Evolutionary conservation across 2,888 invertebrate genomes (phyloP).

Genomic region (Mechanitis messenoides): DNA sequence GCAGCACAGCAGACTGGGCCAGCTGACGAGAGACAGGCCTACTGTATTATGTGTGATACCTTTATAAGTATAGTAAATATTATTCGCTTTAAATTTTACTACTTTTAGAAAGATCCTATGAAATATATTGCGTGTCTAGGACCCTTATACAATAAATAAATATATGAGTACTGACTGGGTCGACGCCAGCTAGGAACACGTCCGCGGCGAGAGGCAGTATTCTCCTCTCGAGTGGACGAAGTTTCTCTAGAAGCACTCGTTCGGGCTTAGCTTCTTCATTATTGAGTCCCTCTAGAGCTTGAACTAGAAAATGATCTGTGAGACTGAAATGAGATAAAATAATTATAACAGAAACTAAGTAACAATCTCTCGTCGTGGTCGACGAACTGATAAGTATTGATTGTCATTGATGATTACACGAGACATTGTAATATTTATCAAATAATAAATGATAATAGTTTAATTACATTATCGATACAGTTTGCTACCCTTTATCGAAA

Average conservation of each 20-base stretch:
- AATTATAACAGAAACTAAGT: background rate
- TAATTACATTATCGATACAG: no score
- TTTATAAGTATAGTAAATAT: no score
- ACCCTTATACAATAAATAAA: no score
- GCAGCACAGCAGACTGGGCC: constrained; percentile 60
- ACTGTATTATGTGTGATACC: no score
- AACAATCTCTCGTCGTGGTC: background rate
- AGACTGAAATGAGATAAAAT: constrained; percentile 43
- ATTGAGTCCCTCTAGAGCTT: constrained; percentile 47
- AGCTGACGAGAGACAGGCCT: constrained; percentile 41
- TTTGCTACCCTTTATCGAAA: no score
- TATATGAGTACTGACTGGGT: constrained; percentile 49
- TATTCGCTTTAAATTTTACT: no score
- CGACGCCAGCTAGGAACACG: constrained; percentile 59
- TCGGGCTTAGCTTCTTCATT: constrained; percentile 44
- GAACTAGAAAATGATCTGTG: constrained; percentile 55
- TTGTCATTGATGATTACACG: no score
- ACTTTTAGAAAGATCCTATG: no score
- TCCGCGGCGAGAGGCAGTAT: constrained; percentile 61
- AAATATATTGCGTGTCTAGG: no score
- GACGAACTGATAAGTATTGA: constrained; percentile 6
- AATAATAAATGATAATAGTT: no score
- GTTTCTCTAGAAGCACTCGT: constrained; percentile 53
- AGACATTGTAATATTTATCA: no score
- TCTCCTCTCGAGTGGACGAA: constrained; percentile 51